These are phyloP conservation scores for Asarcornis scutulata DNA, from an alignment of 2,113 vertebrate species.

Conservation along the genomic window DNA sequence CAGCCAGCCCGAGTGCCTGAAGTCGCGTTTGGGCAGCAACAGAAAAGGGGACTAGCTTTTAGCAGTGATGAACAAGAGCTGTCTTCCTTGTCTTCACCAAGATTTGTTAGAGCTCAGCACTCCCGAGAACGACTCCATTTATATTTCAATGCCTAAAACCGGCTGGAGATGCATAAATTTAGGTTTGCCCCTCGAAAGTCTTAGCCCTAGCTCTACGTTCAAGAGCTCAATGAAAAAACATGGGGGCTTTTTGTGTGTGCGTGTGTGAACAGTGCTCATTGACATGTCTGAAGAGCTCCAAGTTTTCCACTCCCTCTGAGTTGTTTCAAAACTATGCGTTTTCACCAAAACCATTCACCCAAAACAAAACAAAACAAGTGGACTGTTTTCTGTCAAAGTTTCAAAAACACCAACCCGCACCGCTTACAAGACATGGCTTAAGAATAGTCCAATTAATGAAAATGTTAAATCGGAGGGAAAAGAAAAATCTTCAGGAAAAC, in stretches of 20 bases:
- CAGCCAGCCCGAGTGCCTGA: background rate
- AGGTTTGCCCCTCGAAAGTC: background rate
- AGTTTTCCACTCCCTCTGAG: conserved; percentile 24
- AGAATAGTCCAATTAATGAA: conserved; percentile 43
- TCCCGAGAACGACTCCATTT: background rate
- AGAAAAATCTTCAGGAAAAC: conserved; percentile 40
- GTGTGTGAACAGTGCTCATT: background rate
- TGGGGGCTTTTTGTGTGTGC: background rate
- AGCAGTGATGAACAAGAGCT: background rate
- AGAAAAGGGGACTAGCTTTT: background rate
- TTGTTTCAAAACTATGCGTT: background rate
- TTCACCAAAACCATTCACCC: conserved; percentile 28
- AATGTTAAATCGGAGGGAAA: background rate
- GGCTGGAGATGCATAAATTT: background rate
- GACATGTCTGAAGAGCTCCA: background rate
- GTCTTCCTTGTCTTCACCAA: background rate
- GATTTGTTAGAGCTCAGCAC: background rate
- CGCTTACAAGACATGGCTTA: background rate
- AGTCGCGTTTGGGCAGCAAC: accelerated
- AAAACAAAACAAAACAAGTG: conserved; percentile 52
- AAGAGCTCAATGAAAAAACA: conserved; percentile 35
- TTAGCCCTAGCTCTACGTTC: background rate
- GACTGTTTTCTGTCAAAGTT: conserved; percentile 59
- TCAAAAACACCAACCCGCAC: background rate
- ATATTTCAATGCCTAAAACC: background rate